phyloP scores from a whole-genome alignment of 2,888 invertebrate genomes.

The Trisateles emortualis region DNA sequence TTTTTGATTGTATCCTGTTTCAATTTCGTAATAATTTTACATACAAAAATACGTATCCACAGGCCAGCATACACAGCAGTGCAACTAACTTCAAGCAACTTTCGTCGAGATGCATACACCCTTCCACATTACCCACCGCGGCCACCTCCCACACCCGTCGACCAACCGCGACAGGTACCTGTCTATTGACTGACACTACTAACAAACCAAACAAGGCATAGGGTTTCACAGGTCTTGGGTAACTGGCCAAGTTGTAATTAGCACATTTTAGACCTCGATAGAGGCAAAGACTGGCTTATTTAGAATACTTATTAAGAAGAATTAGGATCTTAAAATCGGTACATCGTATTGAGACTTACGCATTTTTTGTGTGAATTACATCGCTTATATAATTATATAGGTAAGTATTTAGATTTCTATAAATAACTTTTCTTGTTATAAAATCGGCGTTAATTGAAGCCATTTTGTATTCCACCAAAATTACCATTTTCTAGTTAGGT shows the following conservation, averaged over 20 bases:
- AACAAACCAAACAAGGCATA: neutral
- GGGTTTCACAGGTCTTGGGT: neutral
- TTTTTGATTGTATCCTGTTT: too few species aligned
- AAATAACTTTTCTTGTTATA: neutral
- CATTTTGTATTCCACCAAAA: neutral
- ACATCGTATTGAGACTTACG: neutral
- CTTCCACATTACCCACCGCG: conserved; percentile 71
- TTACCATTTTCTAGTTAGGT: neutral
- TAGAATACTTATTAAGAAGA: too few species aligned
- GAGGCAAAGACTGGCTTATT: too few species aligned
- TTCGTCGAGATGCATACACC: conserved; percentile 72
- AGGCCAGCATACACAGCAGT: conserved; percentile 68
- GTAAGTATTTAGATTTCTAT: neutral
- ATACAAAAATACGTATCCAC: conserved; percentile 22
- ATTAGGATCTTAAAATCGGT: too few species aligned
- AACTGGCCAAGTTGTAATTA: too few species aligned
- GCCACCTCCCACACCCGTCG: conserved; percentile 67
- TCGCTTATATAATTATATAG: neutral
- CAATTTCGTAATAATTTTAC: too few species aligned
- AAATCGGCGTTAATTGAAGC: neutral
- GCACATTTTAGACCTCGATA: too few species aligned
- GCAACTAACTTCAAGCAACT: conserved; percentile 59
- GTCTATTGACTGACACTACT: neutral
- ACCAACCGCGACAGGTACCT: conserved; percentile 74
- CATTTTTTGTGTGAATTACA: neutral